A percentile compares a stretch with the other conserved stretches of the same genome.
These are phyloP conservation scores for Muntiacus muntjak DNA, from an alignment of 2,113 vertebrate species.

Conservation along the genomic window DNA sequence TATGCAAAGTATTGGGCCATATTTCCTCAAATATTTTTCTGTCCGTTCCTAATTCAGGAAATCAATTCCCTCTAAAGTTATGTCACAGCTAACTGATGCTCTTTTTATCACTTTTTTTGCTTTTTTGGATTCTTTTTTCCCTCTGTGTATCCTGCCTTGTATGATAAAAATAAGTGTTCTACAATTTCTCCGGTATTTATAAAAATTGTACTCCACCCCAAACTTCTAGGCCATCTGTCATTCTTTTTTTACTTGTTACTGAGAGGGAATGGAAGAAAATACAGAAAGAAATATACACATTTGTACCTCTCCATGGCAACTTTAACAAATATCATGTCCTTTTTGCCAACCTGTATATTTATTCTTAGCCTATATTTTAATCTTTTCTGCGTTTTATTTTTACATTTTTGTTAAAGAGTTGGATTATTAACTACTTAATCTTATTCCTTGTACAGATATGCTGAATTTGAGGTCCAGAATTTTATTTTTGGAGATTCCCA, in stretches of 20 bases:
- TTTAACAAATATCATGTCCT: neutral
- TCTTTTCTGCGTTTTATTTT: neutral
- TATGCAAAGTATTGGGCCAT: neutral
- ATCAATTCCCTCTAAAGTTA: neutral
- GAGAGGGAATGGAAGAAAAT: neutral
- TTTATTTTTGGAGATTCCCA: neutral
- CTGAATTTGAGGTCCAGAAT: neutral
- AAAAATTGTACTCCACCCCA: neutral
- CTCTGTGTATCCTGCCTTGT: neutral
- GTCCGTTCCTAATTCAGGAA: neutral
- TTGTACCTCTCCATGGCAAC: neutral
- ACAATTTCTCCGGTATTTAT: neutral
- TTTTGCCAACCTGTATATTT: neutral
- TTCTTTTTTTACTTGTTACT: neutral
- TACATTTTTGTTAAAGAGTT: neutral
- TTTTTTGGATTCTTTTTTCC: neutral
- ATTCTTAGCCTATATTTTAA: neutral
- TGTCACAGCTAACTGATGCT: neutral
- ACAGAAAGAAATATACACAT: neutral
- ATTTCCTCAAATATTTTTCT: neutral
- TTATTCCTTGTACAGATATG: neutral
- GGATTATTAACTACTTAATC: neutral
- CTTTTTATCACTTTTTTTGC: neutral
- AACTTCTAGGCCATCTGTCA: neutral
- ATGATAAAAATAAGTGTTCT: neutral